Evolutionary conservation across 2,797 vertebrate genomes (phyloP), one percentile per base, ranked within the genome.

Genomic region (Myotis planiceps): DNA sequence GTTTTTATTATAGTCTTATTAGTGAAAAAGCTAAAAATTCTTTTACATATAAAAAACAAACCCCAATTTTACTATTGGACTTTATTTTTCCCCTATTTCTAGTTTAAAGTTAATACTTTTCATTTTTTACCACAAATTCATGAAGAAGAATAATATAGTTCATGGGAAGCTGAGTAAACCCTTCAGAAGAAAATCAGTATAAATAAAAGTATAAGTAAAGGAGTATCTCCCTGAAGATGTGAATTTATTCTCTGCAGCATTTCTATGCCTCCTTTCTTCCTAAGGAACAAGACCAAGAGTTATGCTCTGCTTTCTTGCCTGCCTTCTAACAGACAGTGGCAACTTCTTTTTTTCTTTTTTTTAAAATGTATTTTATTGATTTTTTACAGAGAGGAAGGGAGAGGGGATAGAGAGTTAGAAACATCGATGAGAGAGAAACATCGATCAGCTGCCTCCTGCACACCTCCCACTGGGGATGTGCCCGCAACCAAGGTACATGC

Each of bases 71-170:
- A 87, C 47, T 32, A 1, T 76, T 39, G 25, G 25, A 12, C 45
- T 89, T 89, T 42, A 16, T 81, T 68, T 84, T 9, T 9, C 13
- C 27, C 1, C n/a, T 63, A 37, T 51, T 78, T 80, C 27, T 84
- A 69, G 19, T 95, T 92, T 93, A 68, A 34, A 90, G 45, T 55
- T 84, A 55, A 51, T 87, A 58, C 32, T 69, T 86, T 81, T 29
- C 12, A 45, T 88, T 89, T 45, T 45, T 45, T 45, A 63, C 18
- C 49, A 51, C 49, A 51, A 51, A 51, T 51, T 51, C 49, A 51
- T 18, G 49, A 85, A n/a, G 63, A 72, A 45, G 71, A 27, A 37
- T 53, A 90, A 39, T 60, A 32, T 16, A 69, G 25, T 84, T 86
- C 19, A 15, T 82, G 7, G 34, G 58, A 96, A 96, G 29, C 86